Base-by-base conservation (phyloP, 2,113 vertebrate species). In the Ascaphus truei region DNA sequence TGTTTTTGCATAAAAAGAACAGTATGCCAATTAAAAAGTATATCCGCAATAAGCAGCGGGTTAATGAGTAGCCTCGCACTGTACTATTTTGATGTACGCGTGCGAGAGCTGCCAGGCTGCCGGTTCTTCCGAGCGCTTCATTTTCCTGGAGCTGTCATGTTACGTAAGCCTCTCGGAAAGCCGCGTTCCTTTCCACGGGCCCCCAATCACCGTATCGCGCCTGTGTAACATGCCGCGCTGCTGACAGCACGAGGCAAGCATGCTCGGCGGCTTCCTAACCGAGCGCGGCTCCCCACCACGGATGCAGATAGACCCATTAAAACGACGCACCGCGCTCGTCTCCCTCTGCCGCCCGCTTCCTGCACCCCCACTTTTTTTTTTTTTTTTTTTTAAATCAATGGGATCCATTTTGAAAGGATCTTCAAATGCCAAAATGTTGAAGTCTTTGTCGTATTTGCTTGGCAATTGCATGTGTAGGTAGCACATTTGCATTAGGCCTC, bases 221-320 rank as follows among this genome's bases (percentile, higher is more conserved):
- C 16, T 13, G 15, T 55, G 13, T 33, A 16, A 55, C 7, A 6
- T 16, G 16, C 27, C n/a, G 27, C 12, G 29, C 16, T 33, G n/a
- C 25, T 55, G 51, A 55, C 51, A 55, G 51, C 16, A 26, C 15
- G 51, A 27, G 31, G 48, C n/a, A n/a, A n/a, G n/a, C n/a, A n/a
- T n/a, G n/a, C n/a, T n/a, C n/a, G n/a, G n/a, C n/a, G n/a, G n/a
- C n/a, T n/a, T n/a, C n/a, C n/a, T n/a, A n/a, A n/a, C n/a, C n/a
- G 48, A 26, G 5, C 15, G 29, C 51, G 15, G 29, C 51, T n/a
- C 25, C 51, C 26, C 51, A 55, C 8, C 7, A 55, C 26, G 13
- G 51, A 52, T 52, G 51, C 15, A 55, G 31, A 55, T 55, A 55
- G 29, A 31, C 51, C 51, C 51, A 55, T 55, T 55, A 55, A 52